Percentiles rank a stretch among this genome's conserved stretches.
Conservation (phyloP, 1,140 invertebrate species). For the Acromyrmex echinatior region DNA sequence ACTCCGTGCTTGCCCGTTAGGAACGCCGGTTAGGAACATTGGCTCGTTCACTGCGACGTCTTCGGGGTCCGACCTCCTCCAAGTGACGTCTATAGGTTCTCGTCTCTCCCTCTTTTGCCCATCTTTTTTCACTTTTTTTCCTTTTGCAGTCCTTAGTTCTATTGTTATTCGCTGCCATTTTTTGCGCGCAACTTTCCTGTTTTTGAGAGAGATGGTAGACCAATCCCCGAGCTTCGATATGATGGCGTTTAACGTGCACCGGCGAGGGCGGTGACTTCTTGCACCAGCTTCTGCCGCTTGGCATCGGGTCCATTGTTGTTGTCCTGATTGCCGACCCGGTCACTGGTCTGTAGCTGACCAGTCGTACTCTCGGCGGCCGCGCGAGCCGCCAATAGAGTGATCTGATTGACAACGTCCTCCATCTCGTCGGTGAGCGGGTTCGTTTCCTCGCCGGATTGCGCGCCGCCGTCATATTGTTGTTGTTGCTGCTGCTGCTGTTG, state of each 20-base stretch:
- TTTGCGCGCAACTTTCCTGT: neutral
- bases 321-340: constrained; percentile 73
- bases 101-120: neutral
- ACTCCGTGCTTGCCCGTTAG: constrained; percentile 53
- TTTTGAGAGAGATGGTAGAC: neutral
- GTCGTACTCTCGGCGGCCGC: constrained; percentile 85
- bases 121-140: neutral
- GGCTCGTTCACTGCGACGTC: constrained; percentile 64
- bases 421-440: constrained; percentile 91
- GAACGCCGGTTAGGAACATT: constrained; percentile 74
- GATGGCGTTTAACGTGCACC: constrained; percentile 78
- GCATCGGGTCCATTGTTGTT: constrained; percentile 84
- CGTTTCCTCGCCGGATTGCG: constrained; percentile 82
- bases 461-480: constrained; percentile 62
- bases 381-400: constrained; percentile 90
- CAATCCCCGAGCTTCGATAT: neutral
- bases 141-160: neutral
- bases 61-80: constrained; percentile 60
- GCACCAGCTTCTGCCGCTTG: constrained; percentile 82
- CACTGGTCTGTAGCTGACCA: constrained; percentile 60
- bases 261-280: constrained; percentile 82
- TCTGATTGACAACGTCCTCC: constrained; percentile 94
- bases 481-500: constrained; percentile 41
- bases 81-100: constrained; percentile 60
- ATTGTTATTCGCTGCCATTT: constrained; percentile 17